Conservation (phyloP, 2,888 invertebrate species). For the Tholera decimalis region DNA sequence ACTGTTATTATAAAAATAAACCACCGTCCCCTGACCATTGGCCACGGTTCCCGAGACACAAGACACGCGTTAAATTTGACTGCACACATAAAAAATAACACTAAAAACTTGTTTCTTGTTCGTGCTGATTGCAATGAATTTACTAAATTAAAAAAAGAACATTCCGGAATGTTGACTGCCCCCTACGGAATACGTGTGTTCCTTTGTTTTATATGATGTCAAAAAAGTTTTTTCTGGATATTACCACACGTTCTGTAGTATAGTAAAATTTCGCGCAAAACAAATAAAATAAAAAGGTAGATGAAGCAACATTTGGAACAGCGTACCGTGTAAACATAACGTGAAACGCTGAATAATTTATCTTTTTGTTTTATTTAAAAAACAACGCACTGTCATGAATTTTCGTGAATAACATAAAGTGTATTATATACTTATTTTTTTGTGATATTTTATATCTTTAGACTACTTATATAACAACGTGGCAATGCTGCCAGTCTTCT, state of each 20-base stretch:
- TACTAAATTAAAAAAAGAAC: constrained; percentile 49
- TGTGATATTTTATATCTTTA: no score
- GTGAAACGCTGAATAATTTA: constrained; percentile 25
- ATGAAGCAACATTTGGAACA: background rate
- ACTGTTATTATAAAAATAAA: constrained; percentile 20
- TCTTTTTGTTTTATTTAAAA: constrained; percentile 6
- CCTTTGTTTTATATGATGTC: constrained; percentile 42
- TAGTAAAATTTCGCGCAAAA: constrained; percentile 36
- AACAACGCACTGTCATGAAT: background rate
- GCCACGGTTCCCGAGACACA: constrained; percentile 10
- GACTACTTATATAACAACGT: no score
- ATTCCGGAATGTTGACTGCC: constrained; percentile 18
- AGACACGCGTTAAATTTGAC: constrained; percentile 53
- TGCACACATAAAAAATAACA: constrained; percentile 50
- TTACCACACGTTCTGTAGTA: constrained; percentile 34
- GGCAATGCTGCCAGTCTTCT: no score
- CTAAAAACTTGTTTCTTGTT: constrained; percentile 50
- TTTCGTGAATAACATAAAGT: no score
- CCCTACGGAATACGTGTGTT: constrained; percentile 31
- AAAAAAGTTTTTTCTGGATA: constrained; percentile 49
- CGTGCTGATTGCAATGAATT: constrained; percentile 59
- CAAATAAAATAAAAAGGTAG: constrained; percentile 32
- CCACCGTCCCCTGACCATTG: background rate
- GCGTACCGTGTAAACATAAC: constrained; percentile 36
- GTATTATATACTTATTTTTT: no score